A percentile compares a stretch with the other conserved stretches of the same genome.
Conservation (phyloP, 2,888 invertebrate genomes). For the Heliconius cydno region DNA sequence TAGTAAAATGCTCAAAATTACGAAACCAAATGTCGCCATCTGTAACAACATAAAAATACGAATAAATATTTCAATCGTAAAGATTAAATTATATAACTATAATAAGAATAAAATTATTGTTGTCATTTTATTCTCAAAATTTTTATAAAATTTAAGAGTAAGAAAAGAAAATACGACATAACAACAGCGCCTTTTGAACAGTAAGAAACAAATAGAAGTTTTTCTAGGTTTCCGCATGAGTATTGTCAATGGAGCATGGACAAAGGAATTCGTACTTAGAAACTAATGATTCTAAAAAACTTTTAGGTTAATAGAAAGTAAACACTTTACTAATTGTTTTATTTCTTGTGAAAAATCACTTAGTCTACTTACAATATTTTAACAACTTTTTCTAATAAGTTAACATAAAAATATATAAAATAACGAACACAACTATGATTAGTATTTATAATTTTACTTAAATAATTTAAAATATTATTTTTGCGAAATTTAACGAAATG, state of each 20-base stretch:
- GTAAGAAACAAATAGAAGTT: slow-evolving; percentile 42
- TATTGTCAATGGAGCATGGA: slow-evolving; percentile 57
- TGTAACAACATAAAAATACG: slow-evolving; percentile 58
- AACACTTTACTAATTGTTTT: neutral
- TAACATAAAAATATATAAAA: too few species aligned
- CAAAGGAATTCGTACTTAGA: slow-evolving; percentile 36
- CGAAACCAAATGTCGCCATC: slow-evolving; percentile 60
- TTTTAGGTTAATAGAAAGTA: slow-evolving; percentile 34
- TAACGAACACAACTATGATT: too few species aligned
- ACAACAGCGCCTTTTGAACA: neutral
- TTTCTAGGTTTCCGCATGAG: slow-evolving; percentile 48
- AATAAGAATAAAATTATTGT: neutral
- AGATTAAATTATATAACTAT: too few species aligned
- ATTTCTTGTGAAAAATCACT: neutral
- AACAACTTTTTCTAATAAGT: neutral
- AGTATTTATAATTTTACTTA: too few species aligned
- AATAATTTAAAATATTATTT: too few species aligned
- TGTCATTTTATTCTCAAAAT: neutral
- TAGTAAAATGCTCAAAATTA: slow-evolving; percentile 58
- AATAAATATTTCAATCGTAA: too few species aligned
- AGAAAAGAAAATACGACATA: neutral
- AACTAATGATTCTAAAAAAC: slow-evolving; percentile 38
- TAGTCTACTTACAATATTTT: neutral
- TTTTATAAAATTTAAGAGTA: neutral
- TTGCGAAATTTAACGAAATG: neutral